phyloP scores from a whole-genome alignment of 2,888 invertebrate genomes.

The Trichacis sp. region DNA sequence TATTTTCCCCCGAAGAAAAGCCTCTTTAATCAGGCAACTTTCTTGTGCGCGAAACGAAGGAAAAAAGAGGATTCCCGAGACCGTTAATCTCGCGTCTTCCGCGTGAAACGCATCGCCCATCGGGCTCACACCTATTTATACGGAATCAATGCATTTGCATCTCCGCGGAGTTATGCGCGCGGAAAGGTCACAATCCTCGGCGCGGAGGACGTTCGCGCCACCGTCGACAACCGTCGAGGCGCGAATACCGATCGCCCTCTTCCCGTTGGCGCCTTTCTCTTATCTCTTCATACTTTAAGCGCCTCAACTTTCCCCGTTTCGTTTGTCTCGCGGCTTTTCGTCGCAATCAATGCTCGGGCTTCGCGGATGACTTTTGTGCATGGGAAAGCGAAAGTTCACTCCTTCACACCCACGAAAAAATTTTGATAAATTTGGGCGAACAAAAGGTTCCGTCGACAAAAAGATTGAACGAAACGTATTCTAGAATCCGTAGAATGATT shows the following conservation, averaged over 20 bases:
- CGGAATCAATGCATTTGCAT: constrained; percentile 4
- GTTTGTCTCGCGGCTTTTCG: not conserved
- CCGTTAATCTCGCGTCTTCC: constrained; percentile 4
- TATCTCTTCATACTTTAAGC: not conserved
- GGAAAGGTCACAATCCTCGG: constrained; percentile 5
- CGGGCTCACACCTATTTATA: constrained; percentile 6
- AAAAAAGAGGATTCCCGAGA: not conserved
- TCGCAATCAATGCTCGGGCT: not conserved
- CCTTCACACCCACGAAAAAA: no score
- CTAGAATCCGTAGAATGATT: no score
- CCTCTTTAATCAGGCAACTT: not conserved
- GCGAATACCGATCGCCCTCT: not conserved
- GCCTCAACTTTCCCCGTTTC: constrained; percentile 2
- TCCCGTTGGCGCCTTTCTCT: constrained; percentile 8
- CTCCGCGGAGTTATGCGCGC: not conserved
- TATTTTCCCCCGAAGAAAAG: not conserved
- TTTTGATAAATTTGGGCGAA: no score
- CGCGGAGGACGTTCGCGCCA: not conserved
- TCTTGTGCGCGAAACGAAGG: not conserved
- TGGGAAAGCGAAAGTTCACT: not conserved
- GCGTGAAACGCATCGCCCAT: not conserved
- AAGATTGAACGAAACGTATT: no score
- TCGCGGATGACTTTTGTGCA: not conserved
- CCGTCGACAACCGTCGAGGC: not conserved
- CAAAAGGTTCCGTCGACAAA: no score